phyloP scores from a whole-genome alignment of 1,140 invertebrate species.

The Penaeus japonicus region DNA sequence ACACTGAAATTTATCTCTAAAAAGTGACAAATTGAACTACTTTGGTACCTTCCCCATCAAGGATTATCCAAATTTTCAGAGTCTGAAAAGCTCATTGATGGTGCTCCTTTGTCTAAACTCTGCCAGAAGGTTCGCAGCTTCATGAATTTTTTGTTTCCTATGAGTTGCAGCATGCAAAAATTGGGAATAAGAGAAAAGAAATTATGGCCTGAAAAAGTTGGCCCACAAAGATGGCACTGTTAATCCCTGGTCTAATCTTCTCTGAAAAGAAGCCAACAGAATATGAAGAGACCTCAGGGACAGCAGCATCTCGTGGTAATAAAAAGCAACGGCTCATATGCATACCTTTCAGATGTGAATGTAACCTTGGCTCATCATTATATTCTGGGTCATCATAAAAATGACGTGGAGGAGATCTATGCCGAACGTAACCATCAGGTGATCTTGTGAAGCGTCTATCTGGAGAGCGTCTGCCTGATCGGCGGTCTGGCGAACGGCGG shows the following conservation, averaged over 20 bases:
- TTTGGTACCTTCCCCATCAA: neutral
- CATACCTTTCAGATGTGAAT: slow-evolving; percentile 40
- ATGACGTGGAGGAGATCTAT: slow-evolving; percentile 37
- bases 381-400: slow-evolving; percentile 44
- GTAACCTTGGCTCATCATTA: slow-evolving; percentile 49
- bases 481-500: slow-evolving; percentile 23
- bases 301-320: neutral
- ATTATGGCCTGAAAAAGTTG: neutral
- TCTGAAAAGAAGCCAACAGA: neutral
- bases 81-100: neutral
- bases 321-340: neutral
- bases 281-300: neutral
- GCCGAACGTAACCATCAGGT: slow-evolving; percentile 37
- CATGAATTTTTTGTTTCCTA: slow-evolving; percentile 33
- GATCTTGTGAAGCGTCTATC: slow-evolving; percentile 41
- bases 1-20: too few relatives aligned
- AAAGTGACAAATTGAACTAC: neutral
- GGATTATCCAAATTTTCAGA: neutral
- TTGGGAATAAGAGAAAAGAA: neutral
- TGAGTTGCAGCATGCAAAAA: slow-evolving; percentile 37
- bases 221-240: neutral
- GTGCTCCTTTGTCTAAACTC: slow-evolving; percentile 19
- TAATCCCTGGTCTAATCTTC: neutral
- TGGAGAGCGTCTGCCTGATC: slow-evolving; percentile 42
- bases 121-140: slow-evolving; percentile 41